These are phyloP conservation scores for Metopolophium dirhodum DNA, from an alignment of 1,140 invertebrate genomes.

Conservation along the genomic window DNA sequence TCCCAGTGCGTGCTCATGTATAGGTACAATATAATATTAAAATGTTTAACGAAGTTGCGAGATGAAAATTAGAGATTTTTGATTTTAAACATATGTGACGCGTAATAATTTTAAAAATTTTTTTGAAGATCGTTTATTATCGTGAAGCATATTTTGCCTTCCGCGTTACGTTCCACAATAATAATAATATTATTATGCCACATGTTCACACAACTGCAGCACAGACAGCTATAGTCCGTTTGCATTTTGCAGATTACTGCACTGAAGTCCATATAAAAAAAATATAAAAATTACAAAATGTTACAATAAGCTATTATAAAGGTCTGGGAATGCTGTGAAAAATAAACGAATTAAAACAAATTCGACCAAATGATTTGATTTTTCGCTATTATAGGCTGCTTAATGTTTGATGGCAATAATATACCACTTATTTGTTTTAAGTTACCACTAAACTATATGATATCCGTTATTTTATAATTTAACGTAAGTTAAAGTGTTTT, in stretches of 20 bases:
- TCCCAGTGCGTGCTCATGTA: neutral
- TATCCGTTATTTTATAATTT: too few relatives aligned
- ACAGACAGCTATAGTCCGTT: neutral
- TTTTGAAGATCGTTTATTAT: neutral
- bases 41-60: neutral
- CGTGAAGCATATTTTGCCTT: neutral
- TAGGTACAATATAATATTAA: neutral
- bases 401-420: neutral
- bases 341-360: neutral
- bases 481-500: too few relatives aligned
- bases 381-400: neutral
- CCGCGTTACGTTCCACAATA: neutral
- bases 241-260: neutral
- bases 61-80: neutral
- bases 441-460: too few relatives aligned
- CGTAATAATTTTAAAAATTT: neutral
- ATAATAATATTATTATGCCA: neutral
- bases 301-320: neutral
- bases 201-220: neutral
- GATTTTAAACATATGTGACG: neutral
- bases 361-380: neutral
- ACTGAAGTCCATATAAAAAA: neutral
- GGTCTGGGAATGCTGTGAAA: neutral
- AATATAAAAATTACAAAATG: neutral
- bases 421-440: too few relatives aligned